These are phyloP conservation scores for Characodon lateralis DNA, from an alignment of 2,797 vertebrate genomes.

Conservation along the genomic window DNA sequence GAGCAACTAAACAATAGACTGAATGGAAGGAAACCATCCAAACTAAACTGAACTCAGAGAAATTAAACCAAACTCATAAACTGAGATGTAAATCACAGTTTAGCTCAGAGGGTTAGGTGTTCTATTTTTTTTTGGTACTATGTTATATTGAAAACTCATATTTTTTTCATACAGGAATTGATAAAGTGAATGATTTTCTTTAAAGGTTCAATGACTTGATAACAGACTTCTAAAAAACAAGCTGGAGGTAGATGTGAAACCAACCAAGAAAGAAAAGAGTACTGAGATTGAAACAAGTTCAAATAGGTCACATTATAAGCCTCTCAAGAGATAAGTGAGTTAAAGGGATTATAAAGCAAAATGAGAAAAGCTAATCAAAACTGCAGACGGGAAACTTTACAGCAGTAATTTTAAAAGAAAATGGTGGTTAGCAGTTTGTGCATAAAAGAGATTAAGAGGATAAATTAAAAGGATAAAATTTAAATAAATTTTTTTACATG, in stretches of 20 bases:
- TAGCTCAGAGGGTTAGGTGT: background rate
- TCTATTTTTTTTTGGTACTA: too few relatives aligned
- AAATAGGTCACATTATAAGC: conserved; percentile 71
- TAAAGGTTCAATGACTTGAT: background rate
- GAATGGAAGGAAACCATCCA: background rate
- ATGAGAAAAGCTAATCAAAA: conserved; percentile 65
- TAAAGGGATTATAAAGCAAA: conserved; percentile 61
- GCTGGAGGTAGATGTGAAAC: conserved; percentile 34
- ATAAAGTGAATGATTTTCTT: background rate
- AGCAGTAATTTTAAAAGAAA: conserved; percentile 37
- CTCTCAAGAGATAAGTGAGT: conserved; percentile 57
- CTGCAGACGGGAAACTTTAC: conserved; percentile 30
- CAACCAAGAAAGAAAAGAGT: conserved; percentile 40
- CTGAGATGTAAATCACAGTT: background rate
- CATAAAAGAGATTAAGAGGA: conserved; percentile 22
- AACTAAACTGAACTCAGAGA: background rate
- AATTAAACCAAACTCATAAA: background rate
- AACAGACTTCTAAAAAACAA: background rate
- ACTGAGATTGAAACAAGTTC: conserved; percentile 61
- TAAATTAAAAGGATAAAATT: background rate
- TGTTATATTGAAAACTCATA: too few relatives aligned
- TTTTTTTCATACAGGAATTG: background rate
- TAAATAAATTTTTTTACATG: background rate
- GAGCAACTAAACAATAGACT: background rate
- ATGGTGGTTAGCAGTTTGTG: conserved; percentile 17